Evolutionary conservation across 2,113 vertebrate genomes (phyloP), one percentile per base, ranked within the genome.

Genomic region (Columbina picui): DNA sequence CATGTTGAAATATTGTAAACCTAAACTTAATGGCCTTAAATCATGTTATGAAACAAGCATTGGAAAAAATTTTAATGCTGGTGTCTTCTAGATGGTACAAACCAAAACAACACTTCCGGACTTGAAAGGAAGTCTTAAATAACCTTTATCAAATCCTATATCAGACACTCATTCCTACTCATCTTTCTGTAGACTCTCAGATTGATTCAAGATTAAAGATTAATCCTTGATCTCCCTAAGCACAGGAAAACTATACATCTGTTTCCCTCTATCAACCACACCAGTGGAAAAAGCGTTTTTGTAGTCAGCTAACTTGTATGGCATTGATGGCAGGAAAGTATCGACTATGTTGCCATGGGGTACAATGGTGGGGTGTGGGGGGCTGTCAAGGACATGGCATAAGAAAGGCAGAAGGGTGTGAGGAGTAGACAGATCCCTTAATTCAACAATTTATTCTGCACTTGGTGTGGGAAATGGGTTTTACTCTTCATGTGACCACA

Each of bases 311-410:
- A 69, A 92, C 19, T 10, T 15, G 7, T 14, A 60, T 1, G 6
- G 53, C 13, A 23, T 8, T 57, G 25, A 87, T 9, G 3, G 15
- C 7, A 7, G 14, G 15, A n/a, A 6, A 67, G 17, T 4, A 26
- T 2, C 45, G 57, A 43, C 30, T 63, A 21, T 3, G 1, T 9
- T 32, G n/a, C 9, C 43, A 11, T 23, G 7, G 7, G 19, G 16
- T 41, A 26, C 16, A 9, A 32, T 7, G 7, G 9, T 12, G 7
- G 3, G 0, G 6, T 16, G 57, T 2, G 34, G 5, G 7, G 14
- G 8, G 4, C 1, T 8, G 17, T 59, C n/a, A 64, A 39, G 23
- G 16, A 4, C 50, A 73, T 9, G 12, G 32, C 47, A 49, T 21
- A 49, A 68, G 43, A 89, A 67, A 60, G 15, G 12, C 20, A 29